A percentile compares a stretch with the other conserved stretches of the same genome.
Evolutionary conservation across 2,113 vertebrate genomes (phyloP).

Genomic region (Otis tarda): DNA sequence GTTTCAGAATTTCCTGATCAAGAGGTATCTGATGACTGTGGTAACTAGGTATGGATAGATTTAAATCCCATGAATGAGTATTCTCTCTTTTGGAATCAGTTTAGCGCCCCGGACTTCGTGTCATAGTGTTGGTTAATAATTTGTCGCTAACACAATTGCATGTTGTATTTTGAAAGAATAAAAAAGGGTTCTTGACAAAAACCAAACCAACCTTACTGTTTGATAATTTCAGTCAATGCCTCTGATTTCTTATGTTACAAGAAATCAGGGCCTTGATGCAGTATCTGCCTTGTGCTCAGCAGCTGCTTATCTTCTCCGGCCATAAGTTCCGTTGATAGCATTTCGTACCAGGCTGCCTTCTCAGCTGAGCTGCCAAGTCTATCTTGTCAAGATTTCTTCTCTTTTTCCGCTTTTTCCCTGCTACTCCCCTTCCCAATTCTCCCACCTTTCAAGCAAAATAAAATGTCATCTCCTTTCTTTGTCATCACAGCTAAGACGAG

Average conservation of each 20-base stretch:
- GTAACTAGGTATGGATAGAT: neutral
- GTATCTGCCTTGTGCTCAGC: neutral
- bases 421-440: neutral
- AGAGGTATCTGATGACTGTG: neutral
- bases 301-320: neutral
- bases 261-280: neutral
- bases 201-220: neutral
- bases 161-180: neutral
- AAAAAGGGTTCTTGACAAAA: fast-evolving
- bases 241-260: neutral
- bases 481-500: neutral
- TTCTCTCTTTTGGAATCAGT: neutral
- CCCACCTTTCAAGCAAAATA: neutral
- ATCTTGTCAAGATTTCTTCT: neutral
- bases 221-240: neutral
- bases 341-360: neutral
- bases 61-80: neutral
- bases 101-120: neutral
- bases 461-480: neutral
- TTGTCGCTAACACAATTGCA: too few relatives aligned
- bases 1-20: neutral
- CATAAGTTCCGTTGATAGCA: neutral
- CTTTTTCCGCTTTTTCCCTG: neutral
- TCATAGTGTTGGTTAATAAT: fast-evolving
- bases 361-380: neutral